phyloP scores from a whole-genome alignment of 2,888 invertebrate genomes.

The Acanthosoma haemorrhoidale region DNA sequence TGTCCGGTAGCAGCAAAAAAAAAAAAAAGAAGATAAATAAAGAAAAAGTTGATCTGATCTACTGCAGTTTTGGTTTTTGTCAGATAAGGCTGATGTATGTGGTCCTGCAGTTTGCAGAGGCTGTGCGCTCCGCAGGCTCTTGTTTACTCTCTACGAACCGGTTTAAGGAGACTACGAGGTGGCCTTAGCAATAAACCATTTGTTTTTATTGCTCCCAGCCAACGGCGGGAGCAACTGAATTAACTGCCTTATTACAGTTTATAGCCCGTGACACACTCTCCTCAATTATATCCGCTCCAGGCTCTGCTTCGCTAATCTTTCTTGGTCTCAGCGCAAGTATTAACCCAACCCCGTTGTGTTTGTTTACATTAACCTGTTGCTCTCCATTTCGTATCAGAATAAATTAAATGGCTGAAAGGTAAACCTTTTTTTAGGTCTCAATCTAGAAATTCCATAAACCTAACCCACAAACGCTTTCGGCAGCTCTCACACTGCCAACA shows the following conservation, averaged over 20 bases:
- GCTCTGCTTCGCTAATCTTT: neutral
- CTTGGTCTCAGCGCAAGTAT: neutral
- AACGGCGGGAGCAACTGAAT: slow-evolving; percentile 10
- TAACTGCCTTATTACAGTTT: slow-evolving; percentile 12
- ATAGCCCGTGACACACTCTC: slow-evolving; percentile 11
- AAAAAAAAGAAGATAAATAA: neutral
- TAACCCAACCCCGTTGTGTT: neutral
- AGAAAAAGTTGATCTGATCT: neutral
- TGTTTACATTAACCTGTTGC: neutral
- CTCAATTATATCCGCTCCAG: neutral
- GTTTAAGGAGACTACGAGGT: slow-evolving; percentile 10
- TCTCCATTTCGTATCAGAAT: neutral
- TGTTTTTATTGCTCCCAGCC: slow-evolving; percentile 10
- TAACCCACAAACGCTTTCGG: no score
- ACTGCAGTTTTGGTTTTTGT: slow-evolving; percentile 3
- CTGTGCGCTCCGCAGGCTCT: neutral
- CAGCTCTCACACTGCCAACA: no score
- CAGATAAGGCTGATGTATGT: neutral
- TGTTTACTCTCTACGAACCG: slow-evolving; percentile 1
- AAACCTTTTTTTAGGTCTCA: no score
- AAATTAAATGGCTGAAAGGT: no score
- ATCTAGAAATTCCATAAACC: no score
- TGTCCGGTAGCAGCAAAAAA: neutral
- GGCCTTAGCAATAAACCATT: slow-evolving; percentile 12
- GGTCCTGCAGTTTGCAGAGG: neutral